These are phyloP conservation scores for Drosophila auraria DNA, from an alignment of 1,140 invertebrate genomes.

Conservation along the genomic window DNA sequence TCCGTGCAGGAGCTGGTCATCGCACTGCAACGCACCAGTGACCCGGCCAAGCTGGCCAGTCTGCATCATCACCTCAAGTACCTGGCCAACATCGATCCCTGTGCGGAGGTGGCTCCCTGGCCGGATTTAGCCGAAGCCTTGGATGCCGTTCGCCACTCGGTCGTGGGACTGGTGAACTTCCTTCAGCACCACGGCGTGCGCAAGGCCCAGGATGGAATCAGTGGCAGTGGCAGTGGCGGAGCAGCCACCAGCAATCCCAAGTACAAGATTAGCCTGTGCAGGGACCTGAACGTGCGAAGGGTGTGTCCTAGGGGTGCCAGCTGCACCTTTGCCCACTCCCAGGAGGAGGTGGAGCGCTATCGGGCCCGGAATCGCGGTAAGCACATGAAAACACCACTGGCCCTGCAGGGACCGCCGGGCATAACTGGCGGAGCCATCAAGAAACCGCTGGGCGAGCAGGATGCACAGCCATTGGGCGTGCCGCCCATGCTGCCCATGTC, in stretches of 20 bases:
- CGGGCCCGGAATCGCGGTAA: constrained; percentile 78
- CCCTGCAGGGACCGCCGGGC: constrained; percentile 20
- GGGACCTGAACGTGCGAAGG: constrained; percentile 91
- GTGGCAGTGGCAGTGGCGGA: constrained; percentile 85
- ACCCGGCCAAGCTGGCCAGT: constrained; percentile 93
- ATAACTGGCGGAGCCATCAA: constrained; percentile 42
- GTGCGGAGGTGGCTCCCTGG: constrained; percentile 88
- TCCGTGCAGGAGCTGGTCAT: constrained; percentile 96
- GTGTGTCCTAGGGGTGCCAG: constrained; percentile 93
- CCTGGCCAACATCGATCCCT: constrained; percentile 94
- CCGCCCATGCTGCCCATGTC: constrained; percentile 63
- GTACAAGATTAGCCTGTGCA: constrained; percentile 96
- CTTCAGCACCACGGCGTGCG: constrained; percentile 92
- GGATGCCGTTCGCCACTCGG: constrained; percentile 92
- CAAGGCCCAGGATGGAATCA: constrained; percentile 87
- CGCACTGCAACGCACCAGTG: constrained; percentile 95
- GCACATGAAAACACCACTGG: constrained; percentile 57
- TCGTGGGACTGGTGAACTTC: constrained; percentile 94
- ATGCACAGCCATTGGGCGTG: constrained; percentile 20
- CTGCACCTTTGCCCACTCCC: constrained; percentile 97
- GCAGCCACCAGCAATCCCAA: constrained; percentile 89
- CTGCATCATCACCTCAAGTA: constrained; percentile 93
- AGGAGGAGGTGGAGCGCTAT: constrained; percentile 95
- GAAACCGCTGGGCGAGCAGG: constrained; percentile 49
- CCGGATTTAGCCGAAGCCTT: constrained; percentile 91